A percentile compares a stretch with the other conserved stretches of the same genome.
Conservation (phyloP, 2,797 vertebrate species). For the Takifugu ocellatus region DNA sequence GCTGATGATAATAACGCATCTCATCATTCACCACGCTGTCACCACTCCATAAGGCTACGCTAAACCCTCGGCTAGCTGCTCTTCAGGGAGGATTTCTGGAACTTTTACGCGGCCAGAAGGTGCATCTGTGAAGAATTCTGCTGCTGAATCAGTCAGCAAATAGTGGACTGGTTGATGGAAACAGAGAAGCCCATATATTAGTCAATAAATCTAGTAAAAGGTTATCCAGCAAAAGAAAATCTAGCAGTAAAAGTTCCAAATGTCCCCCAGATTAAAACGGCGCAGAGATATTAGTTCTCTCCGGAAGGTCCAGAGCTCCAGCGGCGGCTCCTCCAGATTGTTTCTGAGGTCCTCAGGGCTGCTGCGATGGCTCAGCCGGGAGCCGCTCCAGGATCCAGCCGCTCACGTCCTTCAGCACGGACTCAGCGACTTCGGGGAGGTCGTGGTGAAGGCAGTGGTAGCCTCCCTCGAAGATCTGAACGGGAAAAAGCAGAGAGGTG, state of each 20-base stretch:
- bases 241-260: constrained; percentile 7
- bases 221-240: constrained; percentile 15
- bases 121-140: neutral
- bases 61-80: no score
- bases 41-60: neutral
- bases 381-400: constrained; percentile 86
- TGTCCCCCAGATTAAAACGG: constrained; percentile 16
- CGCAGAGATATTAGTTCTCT: constrained; percentile 25
- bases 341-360: constrained; percentile 47
- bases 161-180: neutral
- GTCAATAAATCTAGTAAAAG: constrained; percentile 16
- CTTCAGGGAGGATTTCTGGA: no score
- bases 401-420: constrained; percentile 86
- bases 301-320: neutral
- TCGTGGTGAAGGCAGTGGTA: constrained; percentile 94
- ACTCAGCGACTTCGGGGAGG: constrained; percentile 84
- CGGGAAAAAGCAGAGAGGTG: neutral
- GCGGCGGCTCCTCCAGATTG: neutral
- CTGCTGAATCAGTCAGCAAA: neutral
- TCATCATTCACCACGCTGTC: neutral
- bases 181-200: constrained; percentile 5
- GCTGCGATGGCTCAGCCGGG: constrained; percentile 20
- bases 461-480: constrained; percentile 87
- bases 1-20: neutral
- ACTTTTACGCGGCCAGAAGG: neutral